Percentiles rank a stretch among this genome's conserved stretches.
These are phyloP conservation scores for Scaptomyza cyrtandrae DNA, from an alignment of 2,888 invertebrate species.

Conservation along the genomic window DNA sequence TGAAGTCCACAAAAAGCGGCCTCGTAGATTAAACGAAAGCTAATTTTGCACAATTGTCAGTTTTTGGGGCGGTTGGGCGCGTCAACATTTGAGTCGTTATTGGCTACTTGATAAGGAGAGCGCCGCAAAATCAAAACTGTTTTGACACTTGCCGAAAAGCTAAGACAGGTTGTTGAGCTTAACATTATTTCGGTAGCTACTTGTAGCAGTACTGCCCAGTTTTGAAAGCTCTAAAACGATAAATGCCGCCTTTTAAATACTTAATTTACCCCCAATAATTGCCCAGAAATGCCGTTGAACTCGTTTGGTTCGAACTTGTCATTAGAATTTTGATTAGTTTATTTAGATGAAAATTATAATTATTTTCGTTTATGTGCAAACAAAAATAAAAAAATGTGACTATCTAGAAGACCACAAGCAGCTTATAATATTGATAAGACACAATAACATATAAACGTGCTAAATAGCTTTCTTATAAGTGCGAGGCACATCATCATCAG, in stretches of 20 bases:
- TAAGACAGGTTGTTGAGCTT: constrained; percentile 38
- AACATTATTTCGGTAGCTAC: constrained; percentile 14
- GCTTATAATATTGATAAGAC: constrained; percentile 35
- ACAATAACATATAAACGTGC: not conserved
- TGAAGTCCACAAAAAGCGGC: constrained; percentile 8
- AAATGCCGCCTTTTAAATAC: constrained; percentile 25
- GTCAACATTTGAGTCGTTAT: constrained; percentile 3
- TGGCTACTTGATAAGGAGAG: constrained; percentile 39
- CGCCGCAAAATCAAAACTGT: constrained; percentile 3
- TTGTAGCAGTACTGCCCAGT: constrained; percentile 11
- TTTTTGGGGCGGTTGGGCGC: constrained; percentile 6
- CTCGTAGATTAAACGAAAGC: constrained; percentile 31
- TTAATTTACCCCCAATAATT: constrained; percentile 68
- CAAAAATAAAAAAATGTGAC: constrained; percentile 1
- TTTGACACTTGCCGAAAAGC: constrained; percentile 29
- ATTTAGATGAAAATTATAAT: too few relatives aligned
- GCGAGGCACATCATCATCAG: constrained; percentile 2
- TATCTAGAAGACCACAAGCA: constrained; percentile 49
- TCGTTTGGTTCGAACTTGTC: constrained; percentile 70
- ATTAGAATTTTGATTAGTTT: constrained; percentile 51
- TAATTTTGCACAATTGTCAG: constrained; percentile 44
- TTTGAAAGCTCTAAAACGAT: constrained; percentile 27
- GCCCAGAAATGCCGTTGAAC: constrained; percentile 74
- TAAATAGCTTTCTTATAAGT: not conserved
- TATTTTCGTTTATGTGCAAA: constrained; percentile 28